Conservation (phyloP, 2,888 invertebrate genomes). For the Trissolcus brochymenae region DNA sequence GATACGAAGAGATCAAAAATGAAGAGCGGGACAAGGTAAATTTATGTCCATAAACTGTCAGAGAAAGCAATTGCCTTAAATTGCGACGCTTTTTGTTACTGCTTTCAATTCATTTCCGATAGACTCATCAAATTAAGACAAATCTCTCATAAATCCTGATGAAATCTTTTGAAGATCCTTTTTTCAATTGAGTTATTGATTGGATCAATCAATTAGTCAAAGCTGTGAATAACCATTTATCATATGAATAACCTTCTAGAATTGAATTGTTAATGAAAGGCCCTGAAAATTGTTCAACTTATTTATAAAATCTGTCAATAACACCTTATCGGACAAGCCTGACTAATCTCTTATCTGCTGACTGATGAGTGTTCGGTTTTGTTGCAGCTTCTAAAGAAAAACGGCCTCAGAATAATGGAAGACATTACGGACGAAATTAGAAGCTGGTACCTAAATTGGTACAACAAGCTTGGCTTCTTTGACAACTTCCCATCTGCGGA, state of each 20-base stretch:
- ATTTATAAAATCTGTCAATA: too few species aligned
- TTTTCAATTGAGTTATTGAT: too few species aligned
- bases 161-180: too few species aligned
- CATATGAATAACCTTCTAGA: neutral
- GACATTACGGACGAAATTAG: conserved; percentile 86
- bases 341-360: neutral
- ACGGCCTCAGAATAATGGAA: conserved; percentile 81
- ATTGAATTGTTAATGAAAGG: neutral
- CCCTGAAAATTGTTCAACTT: neutral
- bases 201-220: too few species aligned
- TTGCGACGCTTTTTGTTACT: too few species aligned
- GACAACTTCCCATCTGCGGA: conserved; percentile 85
- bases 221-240: too few species aligned
- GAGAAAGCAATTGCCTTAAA: too few species aligned
- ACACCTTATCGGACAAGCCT: too few species aligned
- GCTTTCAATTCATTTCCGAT: too few species aligned
- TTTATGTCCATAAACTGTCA: too few species aligned
- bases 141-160: too few species aligned
- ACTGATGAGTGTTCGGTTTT: conserved; percentile 2
- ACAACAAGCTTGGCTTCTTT: conserved; percentile 79
- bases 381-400: conserved; percentile 60
- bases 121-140: too few species aligned
- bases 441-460: conserved; percentile 85
- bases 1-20: conserved; percentile 69
- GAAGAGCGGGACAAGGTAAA: conserved; percentile 62